A percentile compares a stretch with the other conserved stretches of the same genome.
phyloP scores from a whole-genome alignment of 2,888 invertebrate species.

The Trachelus tabidus region DNA sequence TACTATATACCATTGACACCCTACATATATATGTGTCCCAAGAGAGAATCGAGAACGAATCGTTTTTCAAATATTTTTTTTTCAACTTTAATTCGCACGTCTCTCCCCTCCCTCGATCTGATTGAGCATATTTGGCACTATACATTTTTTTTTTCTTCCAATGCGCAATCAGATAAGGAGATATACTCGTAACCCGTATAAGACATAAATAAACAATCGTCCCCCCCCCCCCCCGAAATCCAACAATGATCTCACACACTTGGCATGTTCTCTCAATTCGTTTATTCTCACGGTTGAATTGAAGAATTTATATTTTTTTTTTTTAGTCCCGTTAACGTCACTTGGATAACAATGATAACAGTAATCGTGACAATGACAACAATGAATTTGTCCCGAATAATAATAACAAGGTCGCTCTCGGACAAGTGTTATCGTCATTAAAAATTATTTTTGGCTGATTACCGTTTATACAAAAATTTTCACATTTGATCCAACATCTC shows the following conservation, averaged over 20 bases:
- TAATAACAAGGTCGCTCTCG: too few relatives aligned
- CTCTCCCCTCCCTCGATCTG: not conserved
- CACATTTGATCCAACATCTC: too few relatives aligned
- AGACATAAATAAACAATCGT: not conserved
- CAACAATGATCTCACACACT: too few relatives aligned
- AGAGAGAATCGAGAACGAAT: not conserved
- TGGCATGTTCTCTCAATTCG: too few relatives aligned
- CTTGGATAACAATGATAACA: too few relatives aligned
- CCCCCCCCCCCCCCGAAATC: not conserved
- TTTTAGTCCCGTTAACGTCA: not conserved
- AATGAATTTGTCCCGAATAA: not conserved
- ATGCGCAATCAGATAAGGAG: not conserved
- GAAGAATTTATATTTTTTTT: not conserved
- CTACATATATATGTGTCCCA: not conserved
- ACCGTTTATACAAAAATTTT: too few relatives aligned
- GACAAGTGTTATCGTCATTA: not conserved
- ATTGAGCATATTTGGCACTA: not conserved
- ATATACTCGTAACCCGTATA: not conserved
- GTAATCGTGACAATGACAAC: too few relatives aligned
- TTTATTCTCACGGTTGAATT: not conserved
- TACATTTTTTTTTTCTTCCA: constrained; percentile 24
- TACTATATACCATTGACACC: not conserved
- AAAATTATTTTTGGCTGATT: not conserved
- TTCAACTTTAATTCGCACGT: not conserved
- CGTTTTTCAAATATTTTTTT: constrained; percentile 1